These are phyloP conservation scores for Fulmarus glacialis DNA, from an alignment of 2,113 vertebrate genomes.

Conservation along the genomic window DNA sequence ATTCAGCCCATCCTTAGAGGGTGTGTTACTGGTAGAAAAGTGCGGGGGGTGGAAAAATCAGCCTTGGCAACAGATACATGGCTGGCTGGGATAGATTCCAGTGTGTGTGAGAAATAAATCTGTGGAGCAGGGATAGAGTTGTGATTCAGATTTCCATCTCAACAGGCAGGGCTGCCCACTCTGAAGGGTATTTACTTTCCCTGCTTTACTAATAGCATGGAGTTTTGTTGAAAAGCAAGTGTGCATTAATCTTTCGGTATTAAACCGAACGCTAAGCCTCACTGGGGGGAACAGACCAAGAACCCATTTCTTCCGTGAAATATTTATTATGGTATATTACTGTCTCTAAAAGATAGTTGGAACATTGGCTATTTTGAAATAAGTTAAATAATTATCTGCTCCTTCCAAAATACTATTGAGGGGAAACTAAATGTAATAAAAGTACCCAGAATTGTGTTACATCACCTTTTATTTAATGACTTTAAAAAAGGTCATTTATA, in stretches of 20 bases:
- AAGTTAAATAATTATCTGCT: not conserved
- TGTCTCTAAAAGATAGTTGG: not conserved
- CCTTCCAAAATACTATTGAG: not conserved
- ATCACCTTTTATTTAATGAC: not conserved
- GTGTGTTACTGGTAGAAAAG: not conserved
- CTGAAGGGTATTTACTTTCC: not conserved
- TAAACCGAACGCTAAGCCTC: not conserved
- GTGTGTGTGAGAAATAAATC: not conserved
- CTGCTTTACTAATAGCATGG: not conserved
- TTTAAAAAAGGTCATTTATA: not conserved
- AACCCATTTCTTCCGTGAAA: not conserved
- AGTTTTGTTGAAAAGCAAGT: not conserved
- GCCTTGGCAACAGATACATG: not conserved
- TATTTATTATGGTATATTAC: not conserved
- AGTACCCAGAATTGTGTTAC: not conserved
- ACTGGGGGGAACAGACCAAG: not conserved
- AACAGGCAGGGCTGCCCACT: not conserved
- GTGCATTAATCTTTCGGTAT: not conserved
- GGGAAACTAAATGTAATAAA: not conserved
- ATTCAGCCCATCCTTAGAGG: not conserved
- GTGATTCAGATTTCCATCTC: not conserved
- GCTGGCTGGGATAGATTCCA: not conserved
- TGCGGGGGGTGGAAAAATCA: not conserved
- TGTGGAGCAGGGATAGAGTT: not conserved
- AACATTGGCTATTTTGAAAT: not conserved